Evolutionary conservation across 2,888 invertebrate genomes (phyloP).

Genomic region (Andrena haemorrhoa): DNA sequence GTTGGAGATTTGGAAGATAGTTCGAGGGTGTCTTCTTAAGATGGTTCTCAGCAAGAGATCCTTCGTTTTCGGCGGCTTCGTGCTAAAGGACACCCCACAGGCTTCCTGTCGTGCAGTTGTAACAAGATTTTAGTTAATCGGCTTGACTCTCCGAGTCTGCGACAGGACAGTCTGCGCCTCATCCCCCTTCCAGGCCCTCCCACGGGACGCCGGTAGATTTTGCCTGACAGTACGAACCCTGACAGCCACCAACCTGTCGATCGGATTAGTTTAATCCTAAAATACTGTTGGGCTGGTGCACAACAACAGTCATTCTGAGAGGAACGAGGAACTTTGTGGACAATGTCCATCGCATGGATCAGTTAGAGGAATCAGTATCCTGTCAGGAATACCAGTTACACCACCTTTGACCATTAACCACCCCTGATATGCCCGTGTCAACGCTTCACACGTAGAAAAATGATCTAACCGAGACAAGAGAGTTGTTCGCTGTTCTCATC

Average conservation of each 20-base stretch:
- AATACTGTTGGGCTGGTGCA: conserved; percentile 59
- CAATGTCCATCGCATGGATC: too few relatives aligned
- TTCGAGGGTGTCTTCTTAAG: not conserved
- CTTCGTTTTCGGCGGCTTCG: conserved; percentile 1
- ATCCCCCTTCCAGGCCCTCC: conserved; percentile 35
- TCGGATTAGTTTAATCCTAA: conserved; percentile 78
- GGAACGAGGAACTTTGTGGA: too few relatives aligned
- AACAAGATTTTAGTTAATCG: conserved; percentile 78
- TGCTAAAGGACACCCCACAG: conserved; percentile 35
- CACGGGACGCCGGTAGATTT: conserved; percentile 46
- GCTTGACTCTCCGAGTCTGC: conserved; percentile 70
- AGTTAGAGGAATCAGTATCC: too few relatives aligned
- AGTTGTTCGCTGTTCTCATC: too few relatives aligned
- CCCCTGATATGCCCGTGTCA: too few relatives aligned
- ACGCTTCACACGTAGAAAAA: too few relatives aligned
- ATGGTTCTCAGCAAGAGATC: not conserved
- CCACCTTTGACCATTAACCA: too few relatives aligned
- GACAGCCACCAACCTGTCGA: conserved; percentile 59
- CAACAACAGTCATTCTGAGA: conserved; percentile 1
- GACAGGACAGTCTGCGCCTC: conserved; percentile 37
- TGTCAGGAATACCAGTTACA: too few relatives aligned
- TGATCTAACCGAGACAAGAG: too few relatives aligned
- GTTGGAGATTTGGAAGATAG: not conserved
- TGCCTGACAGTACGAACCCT: conserved; percentile 59
- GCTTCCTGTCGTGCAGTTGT: conserved; percentile 65